Conservation (phyloP, 2,797 vertebrate genomes). For the Denticeps clupeoides region DNA sequence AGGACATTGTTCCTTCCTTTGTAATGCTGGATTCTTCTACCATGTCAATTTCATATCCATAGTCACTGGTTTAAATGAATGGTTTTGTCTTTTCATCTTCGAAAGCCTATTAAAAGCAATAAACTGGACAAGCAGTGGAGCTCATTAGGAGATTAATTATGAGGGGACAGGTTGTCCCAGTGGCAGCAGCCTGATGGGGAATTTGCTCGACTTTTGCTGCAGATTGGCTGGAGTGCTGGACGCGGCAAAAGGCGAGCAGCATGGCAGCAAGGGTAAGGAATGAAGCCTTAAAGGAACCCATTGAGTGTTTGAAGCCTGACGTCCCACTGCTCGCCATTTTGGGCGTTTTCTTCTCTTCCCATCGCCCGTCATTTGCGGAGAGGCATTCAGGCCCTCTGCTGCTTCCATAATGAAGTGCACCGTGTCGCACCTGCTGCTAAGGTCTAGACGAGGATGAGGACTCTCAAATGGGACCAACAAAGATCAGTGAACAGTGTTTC, state of each 20-base stretch:
- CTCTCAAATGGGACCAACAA: no score
- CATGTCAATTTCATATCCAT: background rate
- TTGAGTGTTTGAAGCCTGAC: conserved; percentile 40
- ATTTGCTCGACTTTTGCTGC: no score
- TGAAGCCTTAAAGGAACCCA: conserved; percentile 43
- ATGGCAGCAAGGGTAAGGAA: conserved; percentile 16
- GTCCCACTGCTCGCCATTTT: conserved; percentile 38
- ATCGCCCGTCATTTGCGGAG: conserved; percentile 38
- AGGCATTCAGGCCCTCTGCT: conserved; percentile 26
- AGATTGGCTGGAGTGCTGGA: conserved; percentile 4
- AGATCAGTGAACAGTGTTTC: no score
- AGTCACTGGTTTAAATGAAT: conserved; percentile 29
- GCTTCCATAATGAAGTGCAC: conserved; percentile 37
- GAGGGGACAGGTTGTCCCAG: no score
- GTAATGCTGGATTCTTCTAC: no score
- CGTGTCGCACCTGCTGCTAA: no score
- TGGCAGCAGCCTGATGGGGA: no score
- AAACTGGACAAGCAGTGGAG: conserved; percentile 29
- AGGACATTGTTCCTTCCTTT: no score
- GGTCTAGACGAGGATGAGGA: no score
- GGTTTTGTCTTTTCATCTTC: conserved; percentile 26
- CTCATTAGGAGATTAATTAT: conserved; percentile 31
- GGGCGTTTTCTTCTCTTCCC: conserved; percentile 36
- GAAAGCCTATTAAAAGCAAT: conserved; percentile 36
- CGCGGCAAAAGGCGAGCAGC: conserved; percentile 6